Percentiles rank a stretch among this genome's conserved stretches.
Conservation (phyloP, 2,113 vertebrate genomes). For the Carassius carassius region DNA sequence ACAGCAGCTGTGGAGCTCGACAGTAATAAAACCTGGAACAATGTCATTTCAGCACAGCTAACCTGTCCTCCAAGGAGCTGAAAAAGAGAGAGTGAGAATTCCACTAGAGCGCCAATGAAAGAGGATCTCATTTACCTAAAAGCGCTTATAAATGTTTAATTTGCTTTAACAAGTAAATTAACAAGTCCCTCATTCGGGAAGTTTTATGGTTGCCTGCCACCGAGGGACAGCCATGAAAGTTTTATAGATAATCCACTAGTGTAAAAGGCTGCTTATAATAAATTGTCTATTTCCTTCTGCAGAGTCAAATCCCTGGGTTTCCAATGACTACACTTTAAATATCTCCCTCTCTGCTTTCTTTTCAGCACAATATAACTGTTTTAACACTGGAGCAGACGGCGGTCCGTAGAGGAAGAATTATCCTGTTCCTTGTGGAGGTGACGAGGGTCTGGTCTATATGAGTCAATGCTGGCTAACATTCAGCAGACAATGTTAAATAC, state of each 20-base stretch:
- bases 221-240: slow-evolving; percentile 94
- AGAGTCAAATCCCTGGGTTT: slow-evolving; percentile 87
- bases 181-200: slow-evolving; percentile 99
- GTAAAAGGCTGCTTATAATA: slow-evolving; percentile 91
- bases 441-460: slow-evolving; percentile 21
- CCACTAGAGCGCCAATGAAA: slow-evolving; percentile 91
- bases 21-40: slow-evolving; percentile 91
- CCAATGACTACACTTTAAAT: slow-evolving; percentile 86
- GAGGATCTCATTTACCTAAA: slow-evolving; percentile 99
- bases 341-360: slow-evolving; percentile 79
- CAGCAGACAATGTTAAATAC: not conserved
- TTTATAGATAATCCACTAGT: slow-evolving; percentile 98
- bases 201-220: slow-evolving; percentile 98
- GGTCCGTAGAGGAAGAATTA: slow-evolving; percentile 38
- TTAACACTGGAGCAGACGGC: slow-evolving; percentile 70
- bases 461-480: not conserved
- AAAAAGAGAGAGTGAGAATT: slow-evolving; percentile 75
- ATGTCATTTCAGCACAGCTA: slow-evolving; percentile 86
- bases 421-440: slow-evolving; percentile 38
- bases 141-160: slow-evolving; percentile 99
- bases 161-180: slow-evolving; percentile 99
- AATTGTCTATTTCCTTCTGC: slow-evolving; percentile 97
- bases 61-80: slow-evolving; percentile 89
- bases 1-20: slow-evolving; percentile 87
- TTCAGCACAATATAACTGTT: slow-evolving; percentile 84